Conservation (phyloP, 2,888 invertebrate genomes). For the Stenolophus ochropezus region DNA sequence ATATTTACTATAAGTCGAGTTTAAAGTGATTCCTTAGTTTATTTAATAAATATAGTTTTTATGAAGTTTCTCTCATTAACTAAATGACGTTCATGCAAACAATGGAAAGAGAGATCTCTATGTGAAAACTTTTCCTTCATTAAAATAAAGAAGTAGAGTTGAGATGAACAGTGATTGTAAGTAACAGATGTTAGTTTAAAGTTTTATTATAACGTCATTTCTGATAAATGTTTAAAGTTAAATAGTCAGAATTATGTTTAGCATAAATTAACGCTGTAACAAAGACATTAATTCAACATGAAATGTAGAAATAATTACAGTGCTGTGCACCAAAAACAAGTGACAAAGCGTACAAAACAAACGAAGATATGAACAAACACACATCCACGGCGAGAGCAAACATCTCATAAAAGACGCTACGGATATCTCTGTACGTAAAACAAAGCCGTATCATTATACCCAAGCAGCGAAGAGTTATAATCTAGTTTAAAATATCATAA, state of each 20-base stretch:
- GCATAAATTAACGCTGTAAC: conserved; percentile 14
- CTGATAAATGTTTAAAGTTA: conserved; percentile 7
- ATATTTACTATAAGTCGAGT: too few relatives aligned
- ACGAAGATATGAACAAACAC: conserved; percentile 37
- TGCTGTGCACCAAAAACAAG: conserved; percentile 21
- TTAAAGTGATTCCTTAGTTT: too few relatives aligned
- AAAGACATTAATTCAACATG: conserved; percentile 39
- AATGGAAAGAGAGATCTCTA: not conserved
- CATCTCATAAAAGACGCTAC: conserved; percentile 39
- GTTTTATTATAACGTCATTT: conserved; percentile 1
- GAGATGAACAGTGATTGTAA: not conserved
- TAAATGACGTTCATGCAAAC: too few relatives aligned
- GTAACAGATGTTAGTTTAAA: conserved; percentile 13
- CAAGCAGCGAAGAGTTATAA: conserved; percentile 36
- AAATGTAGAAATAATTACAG: conserved; percentile 38
- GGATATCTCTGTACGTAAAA: conserved; percentile 32
- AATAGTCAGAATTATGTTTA: conserved; percentile 28
- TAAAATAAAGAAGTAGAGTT: not conserved
- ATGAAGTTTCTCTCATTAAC: too few relatives aligned
- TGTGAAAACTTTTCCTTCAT: not conserved
- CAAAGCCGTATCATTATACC: conserved; percentile 41
- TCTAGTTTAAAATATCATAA: conserved; percentile 43
- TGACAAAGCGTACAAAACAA: conserved; percentile 36
- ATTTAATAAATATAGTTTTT: too few relatives aligned
- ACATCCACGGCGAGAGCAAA: conserved; percentile 23